Evolutionary conservation across 2,888 invertebrate species (phyloP), one percentile per base, ranked within the genome.

Genomic region (Calliopum simillimum): DNA sequence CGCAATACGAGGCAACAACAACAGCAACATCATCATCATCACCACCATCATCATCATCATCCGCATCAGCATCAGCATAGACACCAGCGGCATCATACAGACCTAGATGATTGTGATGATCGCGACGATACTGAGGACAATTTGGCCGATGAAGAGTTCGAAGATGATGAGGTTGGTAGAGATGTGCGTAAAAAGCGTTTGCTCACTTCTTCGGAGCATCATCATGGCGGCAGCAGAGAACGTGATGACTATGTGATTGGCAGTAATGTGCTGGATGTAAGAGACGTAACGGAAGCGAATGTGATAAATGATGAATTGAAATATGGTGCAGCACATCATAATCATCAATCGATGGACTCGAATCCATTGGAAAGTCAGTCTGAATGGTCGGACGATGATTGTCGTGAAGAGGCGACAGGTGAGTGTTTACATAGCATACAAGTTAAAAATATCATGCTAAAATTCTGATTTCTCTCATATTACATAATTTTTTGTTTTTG

Each of bases 341-440:
- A 85, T 78, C 85, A 86, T 76, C 84, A 86, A 73, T 86, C 86
- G 74, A 81, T 85, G 78, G 81, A 87, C 78, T 82, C 86, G 73
- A 82, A 87, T 84, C 84, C 86, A 65, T 88, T 91, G 76, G 91
- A 91, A 80, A 93, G 93, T 85, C 92, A 93, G 79, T 93, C 93
- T n/a, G 94, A 94, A 82, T 94, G 94, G 94, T 93, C 93, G 74
- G 90, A 90, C 79, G 90, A 90, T 77, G 88, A 88, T 76, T 90
- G 89, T 76, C 90, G 90, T 75, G 90, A 90, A 55, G 91, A 90
- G 72, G 90, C 90, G 63, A 90, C 90, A n/a, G 90, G 86, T 86
- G 71, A 76, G 71, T 56, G 0, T 0, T 13, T 13, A 44, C 5
- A 47, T n/a, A 43, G 46, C n/a, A n/a, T n/a, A n/a, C 4, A 13